These are phyloP conservation scores for Drosophila emarginata DNA, from an alignment of 2,888 invertebrate species.

Conservation along the genomic window DNA sequence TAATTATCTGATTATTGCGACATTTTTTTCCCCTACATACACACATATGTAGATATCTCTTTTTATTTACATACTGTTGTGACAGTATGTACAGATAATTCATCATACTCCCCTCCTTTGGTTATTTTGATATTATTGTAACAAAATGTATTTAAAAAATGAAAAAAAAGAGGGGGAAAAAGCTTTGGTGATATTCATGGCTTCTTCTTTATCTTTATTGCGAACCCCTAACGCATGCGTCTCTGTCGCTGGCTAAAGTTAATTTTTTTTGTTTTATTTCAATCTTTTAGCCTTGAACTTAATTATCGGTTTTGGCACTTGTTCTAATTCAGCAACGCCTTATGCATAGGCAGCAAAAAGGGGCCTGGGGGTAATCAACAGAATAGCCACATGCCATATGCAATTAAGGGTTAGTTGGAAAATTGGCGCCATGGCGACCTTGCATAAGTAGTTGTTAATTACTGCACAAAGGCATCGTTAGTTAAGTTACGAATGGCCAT, in stretches of 20 bases:
- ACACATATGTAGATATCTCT: too few relatives aligned
- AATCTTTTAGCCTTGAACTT: slow-evolving; percentile 38
- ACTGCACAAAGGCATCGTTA: slow-evolving; percentile 20
- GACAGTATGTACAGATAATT: background rate
- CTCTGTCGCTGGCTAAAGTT: slow-evolving; percentile 11
- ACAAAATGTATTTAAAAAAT: too few relatives aligned
- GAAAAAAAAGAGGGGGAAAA: too few relatives aligned
- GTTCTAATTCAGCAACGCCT: slow-evolving; percentile 11
- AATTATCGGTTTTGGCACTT: slow-evolving; percentile 32
- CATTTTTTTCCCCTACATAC: too few relatives aligned
- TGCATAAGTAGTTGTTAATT: slow-evolving; percentile 31
- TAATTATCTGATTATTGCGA: too few relatives aligned
- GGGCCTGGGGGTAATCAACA: background rate
- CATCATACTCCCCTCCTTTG: background rate
- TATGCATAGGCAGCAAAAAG: background rate
- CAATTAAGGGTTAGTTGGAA: slow-evolving; percentile 16
- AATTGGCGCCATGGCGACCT: slow-evolving; percentile 16
- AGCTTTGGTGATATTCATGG: background rate
- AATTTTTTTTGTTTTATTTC: background rate
- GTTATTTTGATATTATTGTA: background rate
- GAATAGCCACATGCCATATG: background rate
- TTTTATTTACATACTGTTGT: background rate
- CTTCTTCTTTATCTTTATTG: background rate
- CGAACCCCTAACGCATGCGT: slow-evolving; percentile 31
- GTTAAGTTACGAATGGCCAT: background rate